Conservation (phyloP, 2,113 vertebrate genomes). For the Guaruba guarouba region DNA sequence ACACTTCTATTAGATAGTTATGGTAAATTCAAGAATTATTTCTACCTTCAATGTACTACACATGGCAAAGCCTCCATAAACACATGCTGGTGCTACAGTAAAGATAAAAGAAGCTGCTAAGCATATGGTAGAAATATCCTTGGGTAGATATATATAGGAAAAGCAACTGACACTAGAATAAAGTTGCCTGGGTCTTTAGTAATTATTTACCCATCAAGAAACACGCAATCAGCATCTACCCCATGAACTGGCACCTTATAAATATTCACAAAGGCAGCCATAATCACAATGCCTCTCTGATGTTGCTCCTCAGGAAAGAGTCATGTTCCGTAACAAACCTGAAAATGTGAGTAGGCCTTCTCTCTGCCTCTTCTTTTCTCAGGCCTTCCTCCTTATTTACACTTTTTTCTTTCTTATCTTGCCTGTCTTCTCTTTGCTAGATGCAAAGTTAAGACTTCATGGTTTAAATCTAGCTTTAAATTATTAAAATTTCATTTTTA, state of each 20-base stretch:
- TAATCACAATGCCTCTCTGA: background rate
- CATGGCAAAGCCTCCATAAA: background rate
- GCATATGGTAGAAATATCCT: background rate
- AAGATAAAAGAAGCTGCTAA: background rate
- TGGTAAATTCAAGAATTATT: background rate
- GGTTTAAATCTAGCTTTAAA: background rate
- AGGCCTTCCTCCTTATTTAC: background rate
- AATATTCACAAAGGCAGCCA: background rate
- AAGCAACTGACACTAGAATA: background rate
- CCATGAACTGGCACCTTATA: background rate
- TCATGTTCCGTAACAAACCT: background rate
- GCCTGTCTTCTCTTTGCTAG: background rate
- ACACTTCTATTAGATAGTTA: background rate
- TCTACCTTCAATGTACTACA: background rate
- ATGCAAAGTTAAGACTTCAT: background rate
- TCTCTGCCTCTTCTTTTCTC: background rate
- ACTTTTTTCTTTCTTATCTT: background rate
- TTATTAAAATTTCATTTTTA: background rate
- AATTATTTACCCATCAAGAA: background rate
- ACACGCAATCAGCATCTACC: background rate
- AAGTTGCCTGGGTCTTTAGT: background rate
- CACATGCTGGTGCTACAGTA: background rate
- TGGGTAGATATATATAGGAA: background rate
- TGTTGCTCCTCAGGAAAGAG: background rate
- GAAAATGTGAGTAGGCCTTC: fast-evolving